Evolutionary conservation across 2,113 vertebrate genomes (phyloP).

Genomic region (Trematocara marginatum): DNA sequence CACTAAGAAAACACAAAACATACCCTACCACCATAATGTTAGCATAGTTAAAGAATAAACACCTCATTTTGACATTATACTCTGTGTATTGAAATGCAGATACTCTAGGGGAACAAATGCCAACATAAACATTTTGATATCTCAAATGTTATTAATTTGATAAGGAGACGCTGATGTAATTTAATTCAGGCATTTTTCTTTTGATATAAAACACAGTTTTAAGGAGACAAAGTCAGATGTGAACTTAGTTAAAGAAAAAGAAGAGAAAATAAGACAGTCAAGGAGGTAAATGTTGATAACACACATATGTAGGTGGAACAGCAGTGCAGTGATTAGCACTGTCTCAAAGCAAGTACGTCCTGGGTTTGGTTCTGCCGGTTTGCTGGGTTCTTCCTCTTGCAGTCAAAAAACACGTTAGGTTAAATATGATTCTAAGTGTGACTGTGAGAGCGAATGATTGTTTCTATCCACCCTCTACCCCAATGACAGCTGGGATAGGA

Average conservation of each 20-base stretch:
- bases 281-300: not conserved
- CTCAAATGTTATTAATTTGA: not conserved
- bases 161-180: not conserved
- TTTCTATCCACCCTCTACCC: not conserved
- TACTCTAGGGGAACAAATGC: not conserved
- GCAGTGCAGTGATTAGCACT: not conserved
- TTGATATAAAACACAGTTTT: not conserved
- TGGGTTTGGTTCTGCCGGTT: not conserved
- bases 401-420: not conserved
- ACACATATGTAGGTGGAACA: not conserved
- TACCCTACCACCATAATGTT: not conserved
- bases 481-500: not conserved
- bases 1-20: not conserved
- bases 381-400: not conserved
- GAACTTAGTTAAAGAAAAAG: not conserved
- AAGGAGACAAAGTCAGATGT: not conserved
- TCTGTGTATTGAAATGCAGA: not conserved
- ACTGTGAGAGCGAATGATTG: not conserved
- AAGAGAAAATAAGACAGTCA: not conserved
- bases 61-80: not conserved
- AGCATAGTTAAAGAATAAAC: not conserved
- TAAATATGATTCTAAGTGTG: not conserved
- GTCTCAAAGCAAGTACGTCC: not conserved
- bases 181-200: not conserved
- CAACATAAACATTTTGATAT: not conserved